Conservation (phyloP, 2,797 vertebrate genomes). For the Podarcis siculus region DNA sequence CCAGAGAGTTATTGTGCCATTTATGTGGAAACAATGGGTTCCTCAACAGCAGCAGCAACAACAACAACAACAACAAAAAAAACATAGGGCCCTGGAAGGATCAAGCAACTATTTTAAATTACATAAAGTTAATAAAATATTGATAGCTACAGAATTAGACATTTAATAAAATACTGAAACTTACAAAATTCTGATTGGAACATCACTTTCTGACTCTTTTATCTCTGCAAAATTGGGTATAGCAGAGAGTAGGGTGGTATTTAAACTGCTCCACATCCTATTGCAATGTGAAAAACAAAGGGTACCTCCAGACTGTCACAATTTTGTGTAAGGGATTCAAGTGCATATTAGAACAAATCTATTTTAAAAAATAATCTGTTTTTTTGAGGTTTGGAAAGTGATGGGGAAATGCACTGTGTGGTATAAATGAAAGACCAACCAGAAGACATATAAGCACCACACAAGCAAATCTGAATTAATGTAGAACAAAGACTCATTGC, state of each 20-base stretch:
- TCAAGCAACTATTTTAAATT: not conserved
- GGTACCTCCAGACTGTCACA: too few relatives aligned
- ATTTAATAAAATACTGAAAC: not conserved
- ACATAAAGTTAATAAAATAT: not conserved
- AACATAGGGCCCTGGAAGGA: not conserved
- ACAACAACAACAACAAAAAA: too few relatives aligned
- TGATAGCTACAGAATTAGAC: not conserved
- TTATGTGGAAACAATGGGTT: not conserved
- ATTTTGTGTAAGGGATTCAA: too few relatives aligned
- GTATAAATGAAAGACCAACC: too few relatives aligned
- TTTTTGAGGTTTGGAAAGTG: too few relatives aligned
- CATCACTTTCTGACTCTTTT: not conserved
- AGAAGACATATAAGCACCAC: too few relatives aligned
- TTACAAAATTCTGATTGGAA: not conserved
- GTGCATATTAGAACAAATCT: too few relatives aligned
- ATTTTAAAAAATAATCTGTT: too few relatives aligned
- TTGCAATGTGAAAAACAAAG: not conserved
- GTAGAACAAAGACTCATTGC: too few relatives aligned
- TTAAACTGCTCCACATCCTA: not conserved
- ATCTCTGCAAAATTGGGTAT: not conserved
- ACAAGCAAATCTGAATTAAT: too few relatives aligned
- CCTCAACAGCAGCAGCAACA: too few relatives aligned
- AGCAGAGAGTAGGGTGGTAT: not conserved
- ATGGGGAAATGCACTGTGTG: too few relatives aligned
- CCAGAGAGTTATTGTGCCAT: conserved; percentile 4